Evolutionary conservation across 2,888 invertebrate genomes (phyloP).

Genomic region (Tolmerus cingulatus): DNA sequence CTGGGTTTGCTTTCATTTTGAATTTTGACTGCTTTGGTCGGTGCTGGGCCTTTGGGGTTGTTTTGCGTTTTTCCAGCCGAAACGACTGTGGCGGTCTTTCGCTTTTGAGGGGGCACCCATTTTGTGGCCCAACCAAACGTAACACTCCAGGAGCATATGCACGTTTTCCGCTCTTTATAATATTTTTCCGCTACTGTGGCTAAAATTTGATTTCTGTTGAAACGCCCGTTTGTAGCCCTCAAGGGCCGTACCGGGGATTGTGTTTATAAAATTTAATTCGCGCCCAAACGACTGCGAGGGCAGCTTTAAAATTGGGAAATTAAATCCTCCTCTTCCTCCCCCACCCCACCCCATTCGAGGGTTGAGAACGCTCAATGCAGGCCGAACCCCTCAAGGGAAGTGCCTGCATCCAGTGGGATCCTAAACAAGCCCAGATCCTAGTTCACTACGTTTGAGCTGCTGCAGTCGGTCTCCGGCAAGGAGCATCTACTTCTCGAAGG

Average conservation of each 20-base stretch:
- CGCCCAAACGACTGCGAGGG: background rate
- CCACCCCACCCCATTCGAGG: too few species aligned
- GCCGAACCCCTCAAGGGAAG: background rate
- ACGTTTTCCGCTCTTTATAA: constrained; percentile 32
- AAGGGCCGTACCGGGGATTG: background rate
- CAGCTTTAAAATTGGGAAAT: background rate
- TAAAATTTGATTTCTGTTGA: constrained; percentile 33
- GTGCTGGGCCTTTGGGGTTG: constrained; percentile 9
- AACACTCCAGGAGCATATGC: constrained; percentile 36
- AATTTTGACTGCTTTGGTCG: constrained; percentile 29
- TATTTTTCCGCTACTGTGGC: constrained; percentile 42
- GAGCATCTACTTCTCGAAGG: background rate
- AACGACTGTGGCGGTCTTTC: constrained; percentile 21
- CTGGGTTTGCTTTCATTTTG: constrained; percentile 32
- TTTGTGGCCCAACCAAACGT: constrained; percentile 29
- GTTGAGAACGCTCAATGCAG: background rate
- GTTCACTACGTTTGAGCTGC: background rate
- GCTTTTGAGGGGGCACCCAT: constrained; percentile 28
- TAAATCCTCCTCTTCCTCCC: too few species aligned
- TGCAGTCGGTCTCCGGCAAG: background rate
- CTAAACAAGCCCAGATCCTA: background rate
- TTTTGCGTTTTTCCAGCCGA: constrained; percentile 5
- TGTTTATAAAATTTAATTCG: background rate
- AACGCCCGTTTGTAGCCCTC: background rate
- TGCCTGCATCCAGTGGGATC: background rate